Conservation (phyloP, 2,113 vertebrate species). For the Oryzias celebensis region DNA sequence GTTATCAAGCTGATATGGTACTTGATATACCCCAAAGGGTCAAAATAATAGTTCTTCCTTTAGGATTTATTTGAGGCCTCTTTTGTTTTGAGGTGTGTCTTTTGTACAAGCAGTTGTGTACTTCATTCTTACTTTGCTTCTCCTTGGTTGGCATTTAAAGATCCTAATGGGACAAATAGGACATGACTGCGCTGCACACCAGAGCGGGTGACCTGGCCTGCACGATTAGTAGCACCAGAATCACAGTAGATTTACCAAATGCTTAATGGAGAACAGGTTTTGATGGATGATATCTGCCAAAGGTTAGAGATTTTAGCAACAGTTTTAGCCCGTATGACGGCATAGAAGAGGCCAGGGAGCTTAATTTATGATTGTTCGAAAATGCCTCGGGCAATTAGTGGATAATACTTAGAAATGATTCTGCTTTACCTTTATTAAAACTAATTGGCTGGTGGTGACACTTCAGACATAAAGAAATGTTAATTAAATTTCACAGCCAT, state of each 20-base stretch:
- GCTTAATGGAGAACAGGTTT: conserved; percentile 4
- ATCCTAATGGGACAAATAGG: conserved; percentile 37
- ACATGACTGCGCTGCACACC: conserved; percentile 16
- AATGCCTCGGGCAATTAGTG: background rate
- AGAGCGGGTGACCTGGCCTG: conserved; percentile 24
- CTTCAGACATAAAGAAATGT: background rate
- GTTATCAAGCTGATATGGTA: background rate
- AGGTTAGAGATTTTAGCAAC: conserved; percentile 36
- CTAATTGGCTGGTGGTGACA: background rate
- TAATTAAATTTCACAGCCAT: conserved; percentile 7
- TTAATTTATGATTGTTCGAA: background rate
- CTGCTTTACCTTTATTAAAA: background rate
- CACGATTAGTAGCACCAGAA: conserved; percentile 29
- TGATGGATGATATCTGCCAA: conserved; percentile 39
- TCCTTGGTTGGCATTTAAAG: conserved; percentile 28
- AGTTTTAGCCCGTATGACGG: conserved; percentile 17
- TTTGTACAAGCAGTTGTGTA: conserved; percentile 21
- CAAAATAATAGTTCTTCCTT: background rate
- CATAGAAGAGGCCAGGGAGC: background rate
- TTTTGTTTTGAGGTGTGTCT: conserved; percentile 30
- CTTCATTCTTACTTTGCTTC: conserved; percentile 21
- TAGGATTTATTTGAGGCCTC: conserved; percentile 10
- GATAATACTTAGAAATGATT: conserved; percentile 4
- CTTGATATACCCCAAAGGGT: background rate
- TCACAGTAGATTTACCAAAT: conserved; percentile 19